Conservation (phyloP, 2,797 vertebrate species). For the Rallus crepitans region DNA sequence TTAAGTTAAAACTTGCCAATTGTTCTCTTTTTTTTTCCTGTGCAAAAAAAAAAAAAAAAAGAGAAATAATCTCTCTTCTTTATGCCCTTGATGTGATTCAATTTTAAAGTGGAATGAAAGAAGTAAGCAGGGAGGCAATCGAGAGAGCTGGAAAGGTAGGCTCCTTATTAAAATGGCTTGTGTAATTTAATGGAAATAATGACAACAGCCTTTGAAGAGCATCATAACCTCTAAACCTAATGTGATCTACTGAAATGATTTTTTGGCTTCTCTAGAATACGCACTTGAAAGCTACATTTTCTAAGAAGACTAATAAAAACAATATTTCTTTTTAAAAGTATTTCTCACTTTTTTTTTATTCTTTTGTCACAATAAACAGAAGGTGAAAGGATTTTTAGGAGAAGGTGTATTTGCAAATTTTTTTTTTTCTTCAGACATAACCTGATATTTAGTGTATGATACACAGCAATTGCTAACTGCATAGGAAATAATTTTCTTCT, state of each 20-base stretch:
- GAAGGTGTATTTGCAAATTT: not conserved
- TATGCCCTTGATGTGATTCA: not conserved
- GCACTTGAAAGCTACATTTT: conserved; percentile 11
- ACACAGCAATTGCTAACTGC: not conserved
- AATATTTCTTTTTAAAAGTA: not conserved
- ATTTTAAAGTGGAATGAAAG: conserved; percentile 10
- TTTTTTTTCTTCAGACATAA: not conserved
- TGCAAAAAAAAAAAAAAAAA: not conserved
- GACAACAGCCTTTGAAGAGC: not conserved
- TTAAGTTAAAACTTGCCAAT: not conserved
- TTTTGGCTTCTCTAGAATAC: not conserved
- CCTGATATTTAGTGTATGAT: not conserved
- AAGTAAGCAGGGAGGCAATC: not conserved
- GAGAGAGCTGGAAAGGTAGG: not conserved
- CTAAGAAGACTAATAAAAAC: conserved; percentile 37
- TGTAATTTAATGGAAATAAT: not conserved
- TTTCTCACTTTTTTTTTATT: not conserved
- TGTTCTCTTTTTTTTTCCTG: not conserved
- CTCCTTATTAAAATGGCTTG: not conserved
- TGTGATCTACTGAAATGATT: not conserved
- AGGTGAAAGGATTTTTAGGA: conserved; percentile 22
- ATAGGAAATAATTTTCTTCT: not conserved
- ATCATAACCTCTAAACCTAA: not conserved
- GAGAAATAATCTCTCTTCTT: not conserved
- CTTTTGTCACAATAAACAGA: not conserved